Evolutionary conservation across 2,113 vertebrate genomes (phyloP), one percentile per base, ranked within the genome.

Genomic region (Cephalophus harveyi): DNA sequence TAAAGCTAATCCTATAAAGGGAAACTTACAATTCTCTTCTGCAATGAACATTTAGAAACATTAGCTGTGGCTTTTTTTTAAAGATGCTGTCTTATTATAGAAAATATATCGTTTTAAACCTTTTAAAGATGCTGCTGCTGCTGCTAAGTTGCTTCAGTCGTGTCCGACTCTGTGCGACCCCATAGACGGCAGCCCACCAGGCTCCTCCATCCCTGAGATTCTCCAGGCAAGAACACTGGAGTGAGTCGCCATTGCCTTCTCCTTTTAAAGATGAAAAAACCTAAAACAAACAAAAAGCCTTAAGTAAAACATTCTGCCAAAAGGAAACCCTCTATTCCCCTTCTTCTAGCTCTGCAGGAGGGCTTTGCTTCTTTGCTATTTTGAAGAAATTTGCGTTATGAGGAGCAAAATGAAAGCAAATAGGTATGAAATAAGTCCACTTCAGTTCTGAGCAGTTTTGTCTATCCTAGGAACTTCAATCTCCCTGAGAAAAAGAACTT

Each of bases 281-380:
- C 93, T 87, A 97, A 98, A 98, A 97, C 55, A 89, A 52, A 46
- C 48, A 50, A 30, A 94, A 94, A 33, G 74, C 94, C 95, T 97
- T 8, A 15, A 98, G 97, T 90, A 98, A 98, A 91, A 86, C 86
- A 97, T 97, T 97, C 81, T 95, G 54, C 98, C 89, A 97, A 97
- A 98, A 98, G 55, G 93, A 98, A 98, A 98, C 95, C 60, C 95
- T 96, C 98, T 98, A 98, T 97, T 98, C 98, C 71, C 79, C 96
- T 98, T 97, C 98, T 94, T 98, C 83, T 89, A 96, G 86, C 96
- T 98, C 57, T 92, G 97, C 95, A 94, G 94, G 96, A 97, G 81
- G 82, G 79, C 90, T 92, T 97, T 97, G 83, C 92, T 95, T 74
- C 36, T 89, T 33, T 0, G 0, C 60, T 78, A 86, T 21, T 98